phyloP scores from a whole-genome alignment of 2,113 vertebrate species.

The Bettongia penicillata region DNA sequence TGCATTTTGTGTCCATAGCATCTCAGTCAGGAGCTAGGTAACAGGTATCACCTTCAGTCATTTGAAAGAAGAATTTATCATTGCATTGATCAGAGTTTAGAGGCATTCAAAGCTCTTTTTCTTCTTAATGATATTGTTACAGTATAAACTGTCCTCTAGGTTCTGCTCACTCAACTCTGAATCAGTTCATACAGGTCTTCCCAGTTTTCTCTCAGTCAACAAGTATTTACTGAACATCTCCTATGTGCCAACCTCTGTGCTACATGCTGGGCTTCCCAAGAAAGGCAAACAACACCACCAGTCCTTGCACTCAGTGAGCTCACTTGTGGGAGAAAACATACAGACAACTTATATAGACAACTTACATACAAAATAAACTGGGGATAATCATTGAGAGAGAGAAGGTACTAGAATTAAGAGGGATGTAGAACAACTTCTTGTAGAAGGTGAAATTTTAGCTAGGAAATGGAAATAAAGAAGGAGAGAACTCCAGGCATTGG shows the following conservation, averaged over 20 bases:
- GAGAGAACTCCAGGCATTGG: background rate
- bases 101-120: background rate
- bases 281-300: background rate
- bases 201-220: background rate
- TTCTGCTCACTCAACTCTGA: background rate
- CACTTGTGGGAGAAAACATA: background rate
- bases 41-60: background rate
- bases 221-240: background rate
- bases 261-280: background rate
- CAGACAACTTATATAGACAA: background rate
- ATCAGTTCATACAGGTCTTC: too few relatives aligned
- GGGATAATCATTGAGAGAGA: background rate
- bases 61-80: background rate
- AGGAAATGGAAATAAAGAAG: background rate
- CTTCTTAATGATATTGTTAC: background rate
- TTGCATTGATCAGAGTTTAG: background rate
- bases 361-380: background rate
- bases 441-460: background rate
- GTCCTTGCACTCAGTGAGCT: background rate
- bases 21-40: background rate
- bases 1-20: background rate
- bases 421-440: background rate
- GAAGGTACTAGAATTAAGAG: background rate
- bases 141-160: background rate
- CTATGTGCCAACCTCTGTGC: background rate